Percentiles rank a stretch among this genome's conserved stretches.
phyloP scores from a whole-genome alignment of 2,888 invertebrate genomes.

The Pyrocoelia pectoralis region DNA sequence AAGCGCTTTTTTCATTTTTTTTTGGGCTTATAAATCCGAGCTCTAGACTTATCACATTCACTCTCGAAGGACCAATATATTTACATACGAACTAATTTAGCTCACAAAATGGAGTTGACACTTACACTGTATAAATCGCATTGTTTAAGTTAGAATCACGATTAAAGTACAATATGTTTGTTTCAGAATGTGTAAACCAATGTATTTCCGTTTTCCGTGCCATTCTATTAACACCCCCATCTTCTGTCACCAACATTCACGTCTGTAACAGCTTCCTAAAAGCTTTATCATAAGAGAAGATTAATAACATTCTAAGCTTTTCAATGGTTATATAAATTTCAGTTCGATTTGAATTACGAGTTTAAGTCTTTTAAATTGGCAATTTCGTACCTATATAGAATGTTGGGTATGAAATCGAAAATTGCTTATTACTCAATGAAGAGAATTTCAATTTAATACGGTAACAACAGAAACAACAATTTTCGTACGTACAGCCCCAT shows the following conservation, averaged over 20 bases:
- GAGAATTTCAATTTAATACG: conserved; percentile 13
- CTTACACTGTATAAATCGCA: background rate
- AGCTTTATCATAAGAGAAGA: conserved; percentile 23
- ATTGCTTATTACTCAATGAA: background rate
- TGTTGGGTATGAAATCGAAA: background rate
- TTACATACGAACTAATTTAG: too few relatives aligned
- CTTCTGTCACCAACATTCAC: conserved; percentile 21
- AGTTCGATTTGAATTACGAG: too few relatives aligned
- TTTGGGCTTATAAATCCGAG: too few relatives aligned
- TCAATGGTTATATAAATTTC: conserved; percentile 17
- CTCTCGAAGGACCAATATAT: too few relatives aligned
- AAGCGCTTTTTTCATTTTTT: too few relatives aligned
- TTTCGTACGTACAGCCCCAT: background rate
- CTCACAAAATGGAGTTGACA: background rate
- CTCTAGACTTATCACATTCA: too few relatives aligned
- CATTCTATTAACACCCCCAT: conserved; percentile 22
- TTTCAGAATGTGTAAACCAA: conserved; percentile 26
- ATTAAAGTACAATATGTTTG: background rate
- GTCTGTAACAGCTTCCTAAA: conserved; percentile 13
- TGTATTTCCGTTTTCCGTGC: conserved; percentile 21
- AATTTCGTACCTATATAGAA: background rate
- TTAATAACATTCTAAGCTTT: conserved; percentile 24
- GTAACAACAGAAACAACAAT: background rate
- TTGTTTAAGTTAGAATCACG: background rate
- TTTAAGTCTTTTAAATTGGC: background rate